Evolutionary conservation across 2,113 vertebrate species (phyloP).

Genomic region (Andinoacara biseriatus): DNA sequence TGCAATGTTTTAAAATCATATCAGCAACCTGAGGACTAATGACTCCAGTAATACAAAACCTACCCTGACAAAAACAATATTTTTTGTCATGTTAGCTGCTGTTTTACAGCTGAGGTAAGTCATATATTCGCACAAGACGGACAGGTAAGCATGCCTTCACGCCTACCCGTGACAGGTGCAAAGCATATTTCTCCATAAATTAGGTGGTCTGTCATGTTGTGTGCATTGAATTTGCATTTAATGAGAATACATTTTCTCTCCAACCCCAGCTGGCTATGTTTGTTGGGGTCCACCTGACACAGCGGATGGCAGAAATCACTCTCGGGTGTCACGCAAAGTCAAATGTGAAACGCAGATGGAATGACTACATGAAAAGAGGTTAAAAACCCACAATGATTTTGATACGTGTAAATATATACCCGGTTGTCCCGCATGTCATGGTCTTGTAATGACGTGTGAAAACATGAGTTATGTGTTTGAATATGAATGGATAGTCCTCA

Average conservation of each 20-base stretch:
- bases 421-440: background rate
- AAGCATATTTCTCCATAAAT: slow-evolving; percentile 54
- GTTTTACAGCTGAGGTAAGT: background rate
- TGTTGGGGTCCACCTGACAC: slow-evolving; percentile 4
- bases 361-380: background rate
- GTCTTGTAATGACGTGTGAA: background rate
- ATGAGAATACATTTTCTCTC: slow-evolving; percentile 21
- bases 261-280: background rate
- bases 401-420: background rate
- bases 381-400: background rate
- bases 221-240: slow-evolving; percentile 44
- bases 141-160: slow-evolving; percentile 5
- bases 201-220: slow-evolving; percentile 23
- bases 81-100: background rate
- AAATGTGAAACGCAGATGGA: background rate
- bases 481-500: slow-evolving; percentile 6
- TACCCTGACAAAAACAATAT: background rate
- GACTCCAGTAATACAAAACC: background rate
- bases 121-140: slow-evolving; percentile 12
- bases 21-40: background rate
- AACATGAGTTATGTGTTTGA: background rate
- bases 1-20: background rate
- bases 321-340: background rate
- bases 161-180: slow-evolving; percentile 19
- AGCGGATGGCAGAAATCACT: background rate